Base-by-base conservation (phyloP, 1,140 invertebrate species). In the Mycetomoellerius zeteki region DNA sequence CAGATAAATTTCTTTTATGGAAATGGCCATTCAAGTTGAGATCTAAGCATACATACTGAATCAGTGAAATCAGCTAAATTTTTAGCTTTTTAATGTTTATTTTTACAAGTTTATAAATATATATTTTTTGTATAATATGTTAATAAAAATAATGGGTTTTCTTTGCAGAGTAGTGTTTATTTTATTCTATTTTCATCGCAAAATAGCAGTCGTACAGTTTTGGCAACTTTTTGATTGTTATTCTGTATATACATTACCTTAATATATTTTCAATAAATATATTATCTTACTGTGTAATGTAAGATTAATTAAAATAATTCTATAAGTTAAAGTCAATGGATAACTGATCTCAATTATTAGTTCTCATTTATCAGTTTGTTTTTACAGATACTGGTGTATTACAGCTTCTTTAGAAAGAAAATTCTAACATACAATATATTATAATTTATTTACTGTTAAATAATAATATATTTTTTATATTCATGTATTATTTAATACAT, bases 401-500 rank as follows among this genome's bases (percentile, higher is more conserved):
- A 30, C 8, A 71, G 3, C 30, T 72, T 71, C 21, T 12, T 43
- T 43, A 7, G 37, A 54, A 33, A 73, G 5, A 33, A 33, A 33
- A 56, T 21, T 33, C 0, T n/a, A 30, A n/a, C 1, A 33, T 12
- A 52, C 3, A 24, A 27, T 50, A 71, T 52, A 71, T 52, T 71
- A n/a, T 52, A 71, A 19, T 19, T 52, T 52, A 21, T 58, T 58
- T 58, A 5, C 7, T 24, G 21, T 58, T 58, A 30, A 2, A 43
- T 8, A 30, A 8, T 30, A 30, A 52, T 56, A 21, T 54, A 33
- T 30, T 71, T 52, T 12, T 5, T 16, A 33, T 2, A 73, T 73
- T 56, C 24, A 50, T 37, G 10, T 73, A 73, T 73, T 54, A 54
- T 33, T 54, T 73, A 33, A 30, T 56, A 33, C 8, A 33, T 54